phyloP scores from a whole-genome alignment of 1,140 invertebrate species.

The Lucilia cuprina region DNA sequence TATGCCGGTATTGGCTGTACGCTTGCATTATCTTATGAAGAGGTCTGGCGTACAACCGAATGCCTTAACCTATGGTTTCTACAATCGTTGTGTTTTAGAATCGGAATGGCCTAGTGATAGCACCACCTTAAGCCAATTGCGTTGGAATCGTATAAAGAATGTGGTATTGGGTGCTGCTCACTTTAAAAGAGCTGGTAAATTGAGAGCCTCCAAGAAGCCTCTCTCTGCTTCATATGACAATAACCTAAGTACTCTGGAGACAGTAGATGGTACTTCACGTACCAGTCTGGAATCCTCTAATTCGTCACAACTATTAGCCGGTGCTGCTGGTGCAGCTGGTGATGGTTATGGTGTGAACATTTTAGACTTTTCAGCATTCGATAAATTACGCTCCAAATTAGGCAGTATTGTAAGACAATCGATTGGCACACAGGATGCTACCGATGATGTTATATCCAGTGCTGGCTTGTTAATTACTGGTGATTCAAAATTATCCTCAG shows the following conservation, averaged over 20 bases:
- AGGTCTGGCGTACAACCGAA: conserved; percentile 93
- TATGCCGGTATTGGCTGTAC: conserved; percentile 92
- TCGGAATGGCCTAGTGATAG: conserved; percentile 92
- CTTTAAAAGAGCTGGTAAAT: conserved; percentile 77
- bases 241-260: conserved; percentile 64
- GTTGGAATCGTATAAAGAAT: conserved; percentile 95
- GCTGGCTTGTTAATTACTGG: conserved; percentile 69
- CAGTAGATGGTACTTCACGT: conserved; percentile 64
- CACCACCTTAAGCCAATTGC: conserved; percentile 78
- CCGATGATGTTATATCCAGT: conserved; percentile 63
- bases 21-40: conserved; percentile 95
- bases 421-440: conserved; percentile 48
- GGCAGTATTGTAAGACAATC: conserved; percentile 72
- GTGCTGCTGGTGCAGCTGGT: not conserved
- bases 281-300: conserved; percentile 65
- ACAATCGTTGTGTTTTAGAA: conserved; percentile 84
- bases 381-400: conserved; percentile 67
- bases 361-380: conserved; percentile 67
- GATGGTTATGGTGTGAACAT: conserved; percentile 41
- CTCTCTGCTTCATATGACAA: conserved; percentile 58
- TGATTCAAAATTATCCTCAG: conserved; percentile 40
- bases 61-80: conserved; percentile 94
- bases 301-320: conserved; percentile 53
- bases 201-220: conserved; percentile 64
- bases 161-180: conserved; percentile 90